These are phyloP conservation scores for Bambusicola thoracicus DNA, from an alignment of 2,113 vertebrate species.

Conservation along the genomic window DNA sequence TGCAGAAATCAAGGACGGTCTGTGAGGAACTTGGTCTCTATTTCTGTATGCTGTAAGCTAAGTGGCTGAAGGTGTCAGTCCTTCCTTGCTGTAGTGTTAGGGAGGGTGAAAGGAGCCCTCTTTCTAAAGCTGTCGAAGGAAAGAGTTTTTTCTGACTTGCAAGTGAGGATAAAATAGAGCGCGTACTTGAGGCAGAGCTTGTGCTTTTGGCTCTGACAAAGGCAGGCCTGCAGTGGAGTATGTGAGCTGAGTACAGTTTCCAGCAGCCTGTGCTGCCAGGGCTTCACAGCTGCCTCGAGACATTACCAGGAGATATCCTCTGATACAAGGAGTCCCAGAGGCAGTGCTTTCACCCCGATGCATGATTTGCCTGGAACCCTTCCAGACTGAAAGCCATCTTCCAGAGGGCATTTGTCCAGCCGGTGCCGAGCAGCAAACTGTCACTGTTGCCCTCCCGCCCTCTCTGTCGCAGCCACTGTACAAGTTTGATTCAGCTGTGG, in stretches of 20 bases:
- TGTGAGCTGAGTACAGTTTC: not conserved
- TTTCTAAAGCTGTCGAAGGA: not conserved
- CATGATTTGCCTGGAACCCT: not conserved
- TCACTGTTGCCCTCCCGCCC: not conserved
- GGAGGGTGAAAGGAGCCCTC: not conserved
- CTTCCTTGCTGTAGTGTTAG: not conserved
- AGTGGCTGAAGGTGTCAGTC: not conserved
- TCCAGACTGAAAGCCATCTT: not conserved
- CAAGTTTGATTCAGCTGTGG: not conserved
- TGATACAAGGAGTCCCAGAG: not conserved
- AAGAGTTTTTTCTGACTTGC: not conserved
- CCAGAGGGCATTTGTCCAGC: not conserved
- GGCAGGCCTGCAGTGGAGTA: not conserved
- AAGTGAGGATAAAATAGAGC: not conserved
- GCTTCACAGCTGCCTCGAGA: not conserved
- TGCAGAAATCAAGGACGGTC: not conserved
- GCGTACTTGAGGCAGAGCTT: not conserved
- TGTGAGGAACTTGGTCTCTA: not conserved
- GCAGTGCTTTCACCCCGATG: not conserved
- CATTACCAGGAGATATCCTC: not conserved
- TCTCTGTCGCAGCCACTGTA: too few relatives aligned
- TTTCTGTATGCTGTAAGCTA: not conserved
- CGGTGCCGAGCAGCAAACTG: not conserved
- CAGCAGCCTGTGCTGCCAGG: not conserved
- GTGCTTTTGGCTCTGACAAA: not conserved